Evolutionary conservation across 2,113 vertebrate genomes (phyloP).

Genomic region (Percina caprodes): DNA sequence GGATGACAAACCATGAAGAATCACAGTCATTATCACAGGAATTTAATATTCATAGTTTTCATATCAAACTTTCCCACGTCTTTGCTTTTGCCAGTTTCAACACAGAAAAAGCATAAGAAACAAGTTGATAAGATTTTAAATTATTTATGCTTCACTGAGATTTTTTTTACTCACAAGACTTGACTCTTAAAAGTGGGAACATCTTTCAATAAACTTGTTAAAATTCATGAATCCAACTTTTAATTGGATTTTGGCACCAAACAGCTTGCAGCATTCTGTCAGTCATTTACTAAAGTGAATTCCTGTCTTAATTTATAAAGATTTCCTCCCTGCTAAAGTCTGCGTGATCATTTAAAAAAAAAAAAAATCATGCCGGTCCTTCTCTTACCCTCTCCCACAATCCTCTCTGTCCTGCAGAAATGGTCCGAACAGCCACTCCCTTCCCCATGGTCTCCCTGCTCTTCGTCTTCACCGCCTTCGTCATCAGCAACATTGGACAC

Average conservation of each 20-base stretch:
- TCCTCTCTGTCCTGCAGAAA: slow-evolving; percentile 79
- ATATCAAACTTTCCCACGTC: too few species aligned
- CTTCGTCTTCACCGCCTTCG: slow-evolving; percentile 93
- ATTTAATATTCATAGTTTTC: too few species aligned
- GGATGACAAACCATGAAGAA: too few species aligned
- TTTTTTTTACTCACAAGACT: not conserved
- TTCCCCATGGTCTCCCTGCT: slow-evolving; percentile 94
- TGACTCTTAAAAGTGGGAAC: not conserved
- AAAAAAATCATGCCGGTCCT: not conserved
- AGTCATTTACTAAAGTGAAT: not conserved
- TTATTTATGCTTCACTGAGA: not conserved
- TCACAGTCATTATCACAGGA: too few species aligned
- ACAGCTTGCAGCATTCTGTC: not conserved
- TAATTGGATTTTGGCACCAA: not conserved
- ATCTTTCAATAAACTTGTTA: not conserved
- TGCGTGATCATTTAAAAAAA: too few species aligned
- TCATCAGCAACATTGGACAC: slow-evolving; percentile 94
- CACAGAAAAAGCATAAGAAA: too few species aligned
- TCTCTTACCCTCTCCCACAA: not conserved
- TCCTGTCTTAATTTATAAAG: not conserved
- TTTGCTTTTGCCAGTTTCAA: too few species aligned
- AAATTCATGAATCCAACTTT: not conserved
- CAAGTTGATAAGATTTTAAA: not conserved
- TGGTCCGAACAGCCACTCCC: slow-evolving; percentile 90
- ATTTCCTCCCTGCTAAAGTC: not conserved